Evolutionary conservation across 2,113 vertebrate genomes (phyloP).

Genomic region (Cyanistes caeruleus): DNA sequence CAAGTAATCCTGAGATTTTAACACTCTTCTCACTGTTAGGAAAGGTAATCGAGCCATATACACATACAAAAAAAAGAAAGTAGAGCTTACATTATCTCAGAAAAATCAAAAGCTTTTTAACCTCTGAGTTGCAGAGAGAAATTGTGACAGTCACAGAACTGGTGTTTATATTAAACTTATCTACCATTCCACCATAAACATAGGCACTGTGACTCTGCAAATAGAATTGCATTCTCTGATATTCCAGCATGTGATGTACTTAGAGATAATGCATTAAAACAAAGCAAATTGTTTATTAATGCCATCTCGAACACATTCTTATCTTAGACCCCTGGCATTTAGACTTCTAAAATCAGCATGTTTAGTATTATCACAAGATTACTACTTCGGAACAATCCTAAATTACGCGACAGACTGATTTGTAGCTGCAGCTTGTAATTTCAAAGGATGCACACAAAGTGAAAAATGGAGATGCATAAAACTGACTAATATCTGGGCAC

Average conservation of each 20-base stretch:
- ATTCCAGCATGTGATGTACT: not conserved
- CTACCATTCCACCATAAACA: not conserved
- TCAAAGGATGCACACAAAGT: not conserved
- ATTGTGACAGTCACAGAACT: not conserved
- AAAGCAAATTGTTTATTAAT: not conserved
- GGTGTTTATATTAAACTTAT: not conserved
- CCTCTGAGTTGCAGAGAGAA: not conserved
- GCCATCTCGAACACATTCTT: not conserved
- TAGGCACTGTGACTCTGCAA: not conserved
- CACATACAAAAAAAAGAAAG: not conserved
- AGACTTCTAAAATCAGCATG: not conserved
- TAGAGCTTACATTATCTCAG: not conserved
- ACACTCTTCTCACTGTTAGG: not conserved
- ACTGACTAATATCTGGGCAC: not conserved
- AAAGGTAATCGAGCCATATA: not conserved
- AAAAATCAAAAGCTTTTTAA: not conserved
- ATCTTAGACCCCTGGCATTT: not conserved
- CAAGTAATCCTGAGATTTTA: not conserved
- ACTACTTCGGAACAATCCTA: not conserved
- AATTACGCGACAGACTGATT: not conserved
- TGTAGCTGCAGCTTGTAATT: not conserved
- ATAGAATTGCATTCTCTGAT: not conserved
- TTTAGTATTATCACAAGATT: not conserved
- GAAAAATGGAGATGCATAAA: not conserved
- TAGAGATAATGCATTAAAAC: not conserved